Conservation (phyloP, 2,888 invertebrate species). For the Leptopterna dolabrata region DNA sequence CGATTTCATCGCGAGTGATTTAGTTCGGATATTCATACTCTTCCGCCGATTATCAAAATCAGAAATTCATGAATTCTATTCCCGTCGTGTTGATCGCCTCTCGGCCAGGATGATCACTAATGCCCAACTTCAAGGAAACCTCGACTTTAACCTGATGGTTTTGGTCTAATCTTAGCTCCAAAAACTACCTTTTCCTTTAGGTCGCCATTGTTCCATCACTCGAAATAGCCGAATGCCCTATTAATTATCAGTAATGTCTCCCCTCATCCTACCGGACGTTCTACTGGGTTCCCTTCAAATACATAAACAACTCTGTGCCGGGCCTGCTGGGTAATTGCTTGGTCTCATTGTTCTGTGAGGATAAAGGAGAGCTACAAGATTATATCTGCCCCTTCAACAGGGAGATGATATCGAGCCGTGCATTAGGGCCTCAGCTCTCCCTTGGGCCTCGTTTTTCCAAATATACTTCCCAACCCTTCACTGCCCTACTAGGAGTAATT, state of each 20-base stretch:
- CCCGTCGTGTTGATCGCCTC: neutral
- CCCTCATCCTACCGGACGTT: neutral
- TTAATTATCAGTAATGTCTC: constrained; percentile 32
- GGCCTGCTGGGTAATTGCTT: neutral
- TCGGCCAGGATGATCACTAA: neutral
- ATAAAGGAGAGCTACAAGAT: neutral
- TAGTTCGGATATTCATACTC: too few relatives aligned
- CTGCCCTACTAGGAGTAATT: neutral
- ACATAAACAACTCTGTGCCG: constrained; percentile 27
- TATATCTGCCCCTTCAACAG: constrained; percentile 28
- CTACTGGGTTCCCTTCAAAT: neutral
- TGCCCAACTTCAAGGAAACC: neutral
- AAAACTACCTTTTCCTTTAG: neutral
- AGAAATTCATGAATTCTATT: neutral
- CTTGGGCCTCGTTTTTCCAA: neutral
- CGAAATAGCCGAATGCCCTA: neutral
- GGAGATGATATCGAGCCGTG: constrained; percentile 17
- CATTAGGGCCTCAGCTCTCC: neutral
- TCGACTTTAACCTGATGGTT: neutral
- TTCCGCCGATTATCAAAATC: too few relatives aligned
- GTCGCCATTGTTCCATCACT: constrained; percentile 29
- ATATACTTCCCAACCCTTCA: neutral
- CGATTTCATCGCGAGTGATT: too few relatives aligned
- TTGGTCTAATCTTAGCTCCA: neutral
- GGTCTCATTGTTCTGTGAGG: neutral